Conservation (phyloP, 92 coral and sea anemone genomes). For the Paragorgia papillata region DNA sequence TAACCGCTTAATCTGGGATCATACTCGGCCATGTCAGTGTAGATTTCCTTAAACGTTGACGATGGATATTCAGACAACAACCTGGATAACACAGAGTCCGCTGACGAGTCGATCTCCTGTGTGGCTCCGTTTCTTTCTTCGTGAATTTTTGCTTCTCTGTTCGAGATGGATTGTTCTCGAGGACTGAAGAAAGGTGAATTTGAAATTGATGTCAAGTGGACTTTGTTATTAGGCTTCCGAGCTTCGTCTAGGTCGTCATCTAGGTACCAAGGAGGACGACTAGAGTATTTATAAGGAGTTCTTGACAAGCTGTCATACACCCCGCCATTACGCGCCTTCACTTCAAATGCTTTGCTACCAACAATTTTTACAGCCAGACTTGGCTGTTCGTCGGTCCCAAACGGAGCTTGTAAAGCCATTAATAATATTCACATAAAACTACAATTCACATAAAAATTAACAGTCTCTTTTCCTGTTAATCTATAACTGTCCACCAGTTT, state of each 20-base stretch:
- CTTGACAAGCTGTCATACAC: slow-evolving; percentile 22
- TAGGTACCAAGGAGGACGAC: slow-evolving; percentile 31
- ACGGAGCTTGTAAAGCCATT: slow-evolving; percentile 41
- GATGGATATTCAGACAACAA: slow-evolving; percentile 21
- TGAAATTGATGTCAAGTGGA: slow-evolving; percentile 20
- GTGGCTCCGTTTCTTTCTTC: not conserved
- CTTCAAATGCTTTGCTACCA: slow-evolving; percentile 25
- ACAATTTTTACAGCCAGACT: slow-evolving; percentile 35
- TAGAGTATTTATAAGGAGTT: slow-evolving; percentile 37
- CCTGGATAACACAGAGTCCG: slow-evolving; percentile 21
- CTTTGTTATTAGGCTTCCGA: slow-evolving; percentile 20
- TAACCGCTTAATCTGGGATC: slow-evolving; percentile 31
- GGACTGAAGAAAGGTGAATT: not conserved
- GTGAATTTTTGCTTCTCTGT: not conserved
- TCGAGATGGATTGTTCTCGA: not conserved
- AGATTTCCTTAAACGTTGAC: slow-evolving; percentile 31
- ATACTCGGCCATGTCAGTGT: slow-evolving; percentile 32
- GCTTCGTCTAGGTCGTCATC: slow-evolving; percentile 20
- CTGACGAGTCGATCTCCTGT: slow-evolving; percentile 2
- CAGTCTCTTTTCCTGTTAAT: not conserved
- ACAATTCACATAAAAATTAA: not conserved
- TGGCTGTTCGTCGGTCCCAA: slow-evolving; percentile 38
- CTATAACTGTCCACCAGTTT: not conserved
- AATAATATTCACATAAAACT: too few relatives aligned
- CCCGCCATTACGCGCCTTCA: slow-evolving; percentile 29